Evolutionary conservation across 2,888 invertebrate species (phyloP).

Genomic region (Harpalus rubripes): DNA sequence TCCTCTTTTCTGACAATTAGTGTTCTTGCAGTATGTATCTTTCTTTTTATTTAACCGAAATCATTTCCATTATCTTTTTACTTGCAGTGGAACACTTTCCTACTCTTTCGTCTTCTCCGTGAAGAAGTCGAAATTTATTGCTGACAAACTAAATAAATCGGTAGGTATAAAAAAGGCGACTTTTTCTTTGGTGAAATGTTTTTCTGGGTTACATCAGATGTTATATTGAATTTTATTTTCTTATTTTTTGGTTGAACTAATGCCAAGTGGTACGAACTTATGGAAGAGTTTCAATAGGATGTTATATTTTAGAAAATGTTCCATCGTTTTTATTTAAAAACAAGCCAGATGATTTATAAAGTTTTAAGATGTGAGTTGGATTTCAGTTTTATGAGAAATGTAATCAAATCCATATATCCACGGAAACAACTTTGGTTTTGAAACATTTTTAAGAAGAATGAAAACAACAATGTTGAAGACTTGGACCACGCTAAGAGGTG

Average conservation of each 20-base stretch:
- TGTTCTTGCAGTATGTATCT: neutral
- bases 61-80: conserved; percentile 4
- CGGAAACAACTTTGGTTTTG: neutral
- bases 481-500: too few species aligned
- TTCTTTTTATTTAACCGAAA: neutral
- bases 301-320: conserved; percentile 36
- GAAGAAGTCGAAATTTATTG: conserved; percentile 18
- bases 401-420: neutral
- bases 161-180: conserved; percentile 3
- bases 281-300: conserved; percentile 3
- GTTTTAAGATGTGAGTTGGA: neutral
- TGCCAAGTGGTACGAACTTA: conserved; percentile 39
- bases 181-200: conserved; percentile 21
- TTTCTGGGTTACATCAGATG: conserved; percentile 33
- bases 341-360: neutral
- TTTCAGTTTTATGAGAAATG: neutral
- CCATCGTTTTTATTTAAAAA: neutral
- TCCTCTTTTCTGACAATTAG: neutral
- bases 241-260: conserved; percentile 42
- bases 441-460: neutral
- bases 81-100: neutral
- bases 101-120: neutral
- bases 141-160: conserved; percentile 28
- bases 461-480: too few species aligned
- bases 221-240: conserved; percentile 32